These are phyloP conservation scores for Aurelia aurita complex sp. Pacific DNA, from an alignment of 30 jellyfish, hydroid and myxozoan genomes.

Conservation along the genomic window DNA sequence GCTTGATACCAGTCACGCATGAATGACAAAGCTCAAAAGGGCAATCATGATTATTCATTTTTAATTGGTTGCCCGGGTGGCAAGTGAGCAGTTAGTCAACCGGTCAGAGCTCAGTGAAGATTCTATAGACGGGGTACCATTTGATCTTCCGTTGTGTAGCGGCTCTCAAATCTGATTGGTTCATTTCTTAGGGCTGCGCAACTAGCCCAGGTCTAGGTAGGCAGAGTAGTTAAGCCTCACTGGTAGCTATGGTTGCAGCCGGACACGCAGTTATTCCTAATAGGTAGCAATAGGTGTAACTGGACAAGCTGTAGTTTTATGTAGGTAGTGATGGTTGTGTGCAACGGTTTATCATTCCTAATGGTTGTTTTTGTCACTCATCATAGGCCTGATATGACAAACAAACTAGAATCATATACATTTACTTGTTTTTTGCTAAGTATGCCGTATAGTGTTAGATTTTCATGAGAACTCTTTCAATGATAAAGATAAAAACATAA, in stretches of 20 bases:
- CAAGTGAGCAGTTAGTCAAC: conserved; percentile 66
- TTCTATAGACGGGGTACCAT: conserved; percentile 1
- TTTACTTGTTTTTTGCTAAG: no score
- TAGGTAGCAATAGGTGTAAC: no score
- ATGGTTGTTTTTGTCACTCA: no score
- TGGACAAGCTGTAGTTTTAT: no score
- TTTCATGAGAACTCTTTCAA: no score
- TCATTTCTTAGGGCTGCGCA: conserved; percentile 17
- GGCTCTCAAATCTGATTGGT: conserved; percentile 25
- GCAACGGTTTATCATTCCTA: no score
- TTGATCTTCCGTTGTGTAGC: conserved; percentile 1
- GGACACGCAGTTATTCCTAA: no score
- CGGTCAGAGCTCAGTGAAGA: conserved; percentile 46
- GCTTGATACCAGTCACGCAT: conserved; percentile 38
- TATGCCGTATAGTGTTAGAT: no score
- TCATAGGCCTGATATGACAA: no score
- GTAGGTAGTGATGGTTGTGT: no score
- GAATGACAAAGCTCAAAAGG: conserved; percentile 66
- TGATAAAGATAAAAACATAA: no score
- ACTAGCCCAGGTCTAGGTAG: not conserved
- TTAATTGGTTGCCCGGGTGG: conserved; percentile 81
- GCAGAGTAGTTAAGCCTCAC: conserved; percentile 2
- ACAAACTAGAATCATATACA: no score
- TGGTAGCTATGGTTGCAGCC: not conserved
- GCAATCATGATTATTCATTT: conserved; percentile 65